phyloP scores from a whole-genome alignment of 2,888 invertebrate species.

The Synergus gifuensis region DNA sequence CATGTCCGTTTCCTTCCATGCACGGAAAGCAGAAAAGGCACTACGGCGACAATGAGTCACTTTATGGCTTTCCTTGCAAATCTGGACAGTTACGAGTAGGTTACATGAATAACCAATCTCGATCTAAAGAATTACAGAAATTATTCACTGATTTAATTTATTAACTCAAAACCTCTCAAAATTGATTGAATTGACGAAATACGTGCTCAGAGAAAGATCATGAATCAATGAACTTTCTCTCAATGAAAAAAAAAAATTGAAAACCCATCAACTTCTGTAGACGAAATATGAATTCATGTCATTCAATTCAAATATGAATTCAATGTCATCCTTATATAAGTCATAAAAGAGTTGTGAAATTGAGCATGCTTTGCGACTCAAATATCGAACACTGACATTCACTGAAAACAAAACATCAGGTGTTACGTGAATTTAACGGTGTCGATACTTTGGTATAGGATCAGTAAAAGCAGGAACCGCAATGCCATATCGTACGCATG shows the following conservation, averaged over 20 bases:
- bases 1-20: constrained; percentile 8
- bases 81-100: background rate
- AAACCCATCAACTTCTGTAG: too few relatives aligned
- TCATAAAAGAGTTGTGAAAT: constrained; percentile 9
- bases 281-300: too few relatives aligned
- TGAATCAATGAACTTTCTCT: background rate
- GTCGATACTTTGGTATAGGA: constrained; percentile 3
- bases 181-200: too few relatives aligned
- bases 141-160: background rate
- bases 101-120: constrained; percentile 1
- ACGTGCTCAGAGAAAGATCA: background rate
- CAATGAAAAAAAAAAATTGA: background rate
- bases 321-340: constrained; percentile 4
- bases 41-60: background rate
- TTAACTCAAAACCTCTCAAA: background rate
- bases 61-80: background rate
- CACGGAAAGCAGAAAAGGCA: constrained; percentile 4
- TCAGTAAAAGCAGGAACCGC: constrained; percentile 9
- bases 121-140: background rate
- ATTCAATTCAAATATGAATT: too few relatives aligned
- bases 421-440: background rate
- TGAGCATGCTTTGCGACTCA: background rate
- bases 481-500: constrained; percentile 18
- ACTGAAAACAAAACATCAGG: background rate
- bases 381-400: background rate